A percentile compares a stretch with the other conserved stretches of the same genome.
Conservation (phyloP, 2,797 vertebrate species). For the Buphagus erythrorhynchus region DNA sequence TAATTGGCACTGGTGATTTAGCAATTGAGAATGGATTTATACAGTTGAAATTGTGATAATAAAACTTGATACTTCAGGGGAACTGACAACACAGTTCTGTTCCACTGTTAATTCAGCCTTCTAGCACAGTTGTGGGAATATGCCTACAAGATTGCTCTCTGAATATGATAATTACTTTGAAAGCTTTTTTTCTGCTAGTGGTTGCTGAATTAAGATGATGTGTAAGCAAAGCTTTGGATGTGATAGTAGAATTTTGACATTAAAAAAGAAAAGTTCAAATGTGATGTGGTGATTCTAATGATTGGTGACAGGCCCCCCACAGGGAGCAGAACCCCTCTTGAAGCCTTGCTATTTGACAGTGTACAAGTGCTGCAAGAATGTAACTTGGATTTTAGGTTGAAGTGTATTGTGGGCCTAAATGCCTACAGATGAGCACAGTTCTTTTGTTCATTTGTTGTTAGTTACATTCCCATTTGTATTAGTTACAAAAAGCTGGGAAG, state of each 20-base stretch:
- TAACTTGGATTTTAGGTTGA: neutral
- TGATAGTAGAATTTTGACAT: neutral
- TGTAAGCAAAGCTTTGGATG: neutral
- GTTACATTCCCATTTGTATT: constrained; percentile 32
- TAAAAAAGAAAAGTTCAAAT: neutral
- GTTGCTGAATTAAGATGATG: neutral
- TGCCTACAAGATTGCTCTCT: neutral
- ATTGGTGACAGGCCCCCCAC: fast-evolving
- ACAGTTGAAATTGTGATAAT: neutral
- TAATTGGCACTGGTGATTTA: neutral
- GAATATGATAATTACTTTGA: neutral
- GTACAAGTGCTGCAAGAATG: neutral
- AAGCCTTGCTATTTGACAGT: neutral
- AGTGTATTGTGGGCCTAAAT: neutral
- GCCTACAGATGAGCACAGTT: constrained; percentile 20
- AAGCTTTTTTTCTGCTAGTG: neutral
- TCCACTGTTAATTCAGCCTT: neutral
- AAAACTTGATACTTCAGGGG: neutral
- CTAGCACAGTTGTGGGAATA: neutral
- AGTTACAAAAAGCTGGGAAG: constrained; percentile 31
- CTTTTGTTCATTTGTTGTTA: constrained; percentile 42
- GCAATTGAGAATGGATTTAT: neutral
- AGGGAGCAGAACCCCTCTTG: neutral
- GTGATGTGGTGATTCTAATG: neutral
- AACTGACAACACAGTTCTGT: neutral